phyloP scores from a whole-genome alignment of 2,797 vertebrate species.

The Malacoctenus gilli region DNA sequence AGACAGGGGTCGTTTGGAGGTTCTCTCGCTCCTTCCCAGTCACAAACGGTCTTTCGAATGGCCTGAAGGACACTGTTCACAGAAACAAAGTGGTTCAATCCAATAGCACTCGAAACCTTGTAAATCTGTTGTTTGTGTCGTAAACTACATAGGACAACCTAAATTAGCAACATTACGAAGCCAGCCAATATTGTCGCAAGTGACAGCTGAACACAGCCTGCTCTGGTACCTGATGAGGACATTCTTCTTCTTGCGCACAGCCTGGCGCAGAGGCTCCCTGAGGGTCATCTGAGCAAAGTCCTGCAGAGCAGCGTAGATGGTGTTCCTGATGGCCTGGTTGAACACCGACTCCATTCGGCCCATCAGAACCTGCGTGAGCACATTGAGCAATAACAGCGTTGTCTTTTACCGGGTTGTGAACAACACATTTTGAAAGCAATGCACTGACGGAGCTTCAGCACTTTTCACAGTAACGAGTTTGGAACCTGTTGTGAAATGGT shows the following conservation, averaged over 20 bases:
- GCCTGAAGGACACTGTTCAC: conserved; percentile 92
- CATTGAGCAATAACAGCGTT: conserved; percentile 9
- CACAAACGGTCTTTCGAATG: conserved; percentile 97
- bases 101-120: too few relatives aligned
- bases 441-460: too few relatives aligned
- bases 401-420: not conserved
- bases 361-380: conserved; percentile 90
- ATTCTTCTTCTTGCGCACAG: conserved; percentile 98
- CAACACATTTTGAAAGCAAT: too few relatives aligned
- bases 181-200: too few relatives aligned
- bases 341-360: conserved; percentile 99
- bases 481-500: too few relatives aligned
- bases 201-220: too few relatives aligned
- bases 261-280: conserved; percentile 95
- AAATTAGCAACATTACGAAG: too few relatives aligned
- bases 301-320: conserved; percentile 96
- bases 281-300: conserved; percentile 97
- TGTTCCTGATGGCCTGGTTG: conserved; percentile 98
- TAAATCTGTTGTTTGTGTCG: too few relatives aligned
- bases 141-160: too few relatives aligned
- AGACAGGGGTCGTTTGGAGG: conserved; percentile 97
- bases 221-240: conserved; percentile 92
- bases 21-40: conserved; percentile 96
- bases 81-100: conserved; percentile 3
- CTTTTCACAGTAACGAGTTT: too few relatives aligned